These are phyloP conservation scores for Forbesichthys agassizii DNA, from an alignment of 2,113 vertebrate species.

Conservation along the genomic window DNA sequence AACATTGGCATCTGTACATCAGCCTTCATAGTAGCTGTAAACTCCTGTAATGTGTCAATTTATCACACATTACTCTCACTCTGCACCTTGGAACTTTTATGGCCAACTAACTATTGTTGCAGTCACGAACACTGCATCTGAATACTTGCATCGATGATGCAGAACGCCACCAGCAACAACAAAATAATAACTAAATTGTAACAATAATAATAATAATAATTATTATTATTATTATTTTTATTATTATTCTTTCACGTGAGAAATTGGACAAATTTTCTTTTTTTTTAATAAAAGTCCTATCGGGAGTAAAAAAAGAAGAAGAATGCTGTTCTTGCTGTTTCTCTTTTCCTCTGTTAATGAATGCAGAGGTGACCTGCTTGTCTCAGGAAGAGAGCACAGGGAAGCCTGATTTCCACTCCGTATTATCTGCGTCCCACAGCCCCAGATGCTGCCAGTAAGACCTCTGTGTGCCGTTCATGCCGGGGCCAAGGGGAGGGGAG, in stretches of 20 bases:
- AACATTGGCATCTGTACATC: constrained; percentile 3
- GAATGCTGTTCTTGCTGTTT: constrained; percentile 43
- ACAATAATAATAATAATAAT: no score
- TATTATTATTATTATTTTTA: no score
- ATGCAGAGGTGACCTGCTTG: constrained; percentile 69
- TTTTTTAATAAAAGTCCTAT: constrained; percentile 13
- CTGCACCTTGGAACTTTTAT: constrained; percentile 12
- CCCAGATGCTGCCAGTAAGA: constrained; percentile 50
- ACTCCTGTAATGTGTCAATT: constrained; percentile 48
- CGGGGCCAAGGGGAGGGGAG: not conserved
- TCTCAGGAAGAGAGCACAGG: constrained; percentile 70
- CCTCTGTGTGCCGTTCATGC: constrained; percentile 48
- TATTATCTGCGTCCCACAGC: constrained; percentile 73
- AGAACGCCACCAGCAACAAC: not conserved
- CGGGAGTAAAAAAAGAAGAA: constrained; percentile 2
- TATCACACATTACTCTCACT: no score
- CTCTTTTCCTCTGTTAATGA: constrained; percentile 67
- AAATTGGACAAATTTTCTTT: not conserved
- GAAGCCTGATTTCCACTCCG: constrained; percentile 75
- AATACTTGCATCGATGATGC: constrained; percentile 2
- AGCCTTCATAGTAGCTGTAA: constrained; percentile 38
- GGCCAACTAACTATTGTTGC: constrained; percentile 59
- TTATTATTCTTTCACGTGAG: not conserved
- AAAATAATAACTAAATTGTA: not conserved
- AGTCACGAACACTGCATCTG: constrained; percentile 47